These are phyloP conservation scores for Hippotragus niger DNA, from an alignment of 2,113 vertebrate genomes.

Conservation along the genomic window DNA sequence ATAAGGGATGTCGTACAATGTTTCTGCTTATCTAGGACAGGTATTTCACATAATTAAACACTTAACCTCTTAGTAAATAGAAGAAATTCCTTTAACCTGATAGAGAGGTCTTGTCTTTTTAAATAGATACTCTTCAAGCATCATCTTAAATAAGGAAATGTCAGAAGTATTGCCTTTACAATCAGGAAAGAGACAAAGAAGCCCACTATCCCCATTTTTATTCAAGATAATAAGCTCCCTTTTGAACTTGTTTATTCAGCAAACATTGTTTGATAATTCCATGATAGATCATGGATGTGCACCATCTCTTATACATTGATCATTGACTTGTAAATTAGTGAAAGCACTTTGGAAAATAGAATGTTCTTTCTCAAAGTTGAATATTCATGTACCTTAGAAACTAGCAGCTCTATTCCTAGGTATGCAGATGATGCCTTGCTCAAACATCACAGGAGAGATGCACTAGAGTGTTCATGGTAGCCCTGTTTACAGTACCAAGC, in stretches of 20 bases:
- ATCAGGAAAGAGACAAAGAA: neutral
- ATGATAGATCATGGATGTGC: neutral
- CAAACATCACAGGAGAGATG: neutral
- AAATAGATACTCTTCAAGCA: neutral
- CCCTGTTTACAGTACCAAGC: neutral
- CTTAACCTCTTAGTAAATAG: neutral
- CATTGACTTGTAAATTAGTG: neutral
- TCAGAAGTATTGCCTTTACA: neutral
- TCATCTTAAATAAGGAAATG: neutral
- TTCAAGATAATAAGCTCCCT: neutral
- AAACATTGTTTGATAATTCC: neutral
- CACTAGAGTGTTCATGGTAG: neutral
- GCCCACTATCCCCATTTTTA: neutral
- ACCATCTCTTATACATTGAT: neutral
- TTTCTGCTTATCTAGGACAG: neutral
- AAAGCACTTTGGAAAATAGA: neutral
- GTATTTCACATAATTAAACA: neutral
- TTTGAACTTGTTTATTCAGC: neutral
- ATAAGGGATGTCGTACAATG: neutral
- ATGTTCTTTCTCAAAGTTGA: neutral
- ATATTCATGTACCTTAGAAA: neutral
- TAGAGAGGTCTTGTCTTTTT: neutral
- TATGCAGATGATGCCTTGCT: neutral
- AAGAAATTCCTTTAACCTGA: neutral
- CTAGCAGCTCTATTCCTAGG: neutral